Evolutionary conservation across 2,888 invertebrate species (phyloP), one percentile per base, ranked within the genome.

Genomic region (Timema cristinae): DNA sequence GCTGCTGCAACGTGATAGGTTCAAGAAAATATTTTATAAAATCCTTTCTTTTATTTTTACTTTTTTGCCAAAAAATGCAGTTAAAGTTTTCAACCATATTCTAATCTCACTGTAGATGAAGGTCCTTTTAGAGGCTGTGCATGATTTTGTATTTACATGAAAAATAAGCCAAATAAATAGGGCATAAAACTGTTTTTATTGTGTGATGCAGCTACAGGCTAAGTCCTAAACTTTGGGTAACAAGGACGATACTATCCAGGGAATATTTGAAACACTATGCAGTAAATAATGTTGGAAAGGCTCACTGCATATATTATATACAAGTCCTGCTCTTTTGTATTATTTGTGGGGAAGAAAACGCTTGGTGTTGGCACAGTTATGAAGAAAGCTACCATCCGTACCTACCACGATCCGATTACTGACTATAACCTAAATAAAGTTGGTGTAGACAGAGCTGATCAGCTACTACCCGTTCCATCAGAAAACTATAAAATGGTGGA

Each of bases 391-490:
- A 4, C 16, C 61, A 61, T 61, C 61, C 9, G 61, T 61, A n/a
- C n/a, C n/a, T n/a, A 61, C 47, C 48, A 16, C n/a, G 61, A 2
- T 32, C 16, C 5, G 16, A 59, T 59, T 61, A 6, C 48, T 61
- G 61, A 61, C 32, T 15, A 61, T 16, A 15, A 61, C 61, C 48
- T 61, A 48, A 61, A 61, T 32, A 61, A 61, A 61, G 61, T 61
- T 61, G 61, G 61, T 61, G 61, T 61, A 13, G 61, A 61, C 61
- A n/a, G 61, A 13, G 61, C 61, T 61, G 61, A 61, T 32, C 61
- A 61, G 32, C 13, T 61, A 13, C 61, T 61, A 61, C 61, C 61
- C 16, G 48, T 61, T 61, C 61, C 61, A 61, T 9, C 61, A 16
- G 10, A 61, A 61, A 48, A 61, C 61, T 6, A 61, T 61, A 15